phyloP scores from a whole-genome alignment of 2,888 invertebrate genomes.

The Agonopterix alstromeriana region DNA sequence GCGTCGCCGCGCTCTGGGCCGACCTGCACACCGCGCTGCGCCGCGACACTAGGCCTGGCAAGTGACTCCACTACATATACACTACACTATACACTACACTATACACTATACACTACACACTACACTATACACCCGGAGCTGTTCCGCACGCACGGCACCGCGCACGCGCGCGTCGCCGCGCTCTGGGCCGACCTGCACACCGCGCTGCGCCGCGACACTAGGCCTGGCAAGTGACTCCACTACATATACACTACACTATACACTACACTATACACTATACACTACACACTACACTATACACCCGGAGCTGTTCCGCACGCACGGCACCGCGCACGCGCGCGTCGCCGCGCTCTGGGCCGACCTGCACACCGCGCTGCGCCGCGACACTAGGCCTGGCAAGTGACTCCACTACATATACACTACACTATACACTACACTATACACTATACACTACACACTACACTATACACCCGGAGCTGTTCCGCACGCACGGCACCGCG shows the following conservation, averaged over 20 bases:
- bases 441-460: no score
- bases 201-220: constrained; percentile 26
- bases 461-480: no score
- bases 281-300: no score
- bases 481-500: constrained; percentile 48
- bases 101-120: no score
- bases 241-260: no score
- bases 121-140: no score
- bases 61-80: not conserved
- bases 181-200: constrained; percentile 53
- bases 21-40: constrained; percentile 43
- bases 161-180: constrained; percentile 42
- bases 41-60: constrained; percentile 6
- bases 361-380: constrained; percentile 41
- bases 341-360: constrained; percentile 51
- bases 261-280: no score
- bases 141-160: constrained; percentile 47
- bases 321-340: constrained; percentile 42
- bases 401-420: not conserved
- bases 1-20: constrained; percentile 49
- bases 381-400: not conserved
- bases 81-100: no score
- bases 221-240: not conserved
- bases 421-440: no score
- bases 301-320: constrained; percentile 52